Percentiles rank a stretch among this genome's conserved stretches.
Conservation (phyloP, 2,888 invertebrate species). For the Trichogramma evanescens region DNA sequence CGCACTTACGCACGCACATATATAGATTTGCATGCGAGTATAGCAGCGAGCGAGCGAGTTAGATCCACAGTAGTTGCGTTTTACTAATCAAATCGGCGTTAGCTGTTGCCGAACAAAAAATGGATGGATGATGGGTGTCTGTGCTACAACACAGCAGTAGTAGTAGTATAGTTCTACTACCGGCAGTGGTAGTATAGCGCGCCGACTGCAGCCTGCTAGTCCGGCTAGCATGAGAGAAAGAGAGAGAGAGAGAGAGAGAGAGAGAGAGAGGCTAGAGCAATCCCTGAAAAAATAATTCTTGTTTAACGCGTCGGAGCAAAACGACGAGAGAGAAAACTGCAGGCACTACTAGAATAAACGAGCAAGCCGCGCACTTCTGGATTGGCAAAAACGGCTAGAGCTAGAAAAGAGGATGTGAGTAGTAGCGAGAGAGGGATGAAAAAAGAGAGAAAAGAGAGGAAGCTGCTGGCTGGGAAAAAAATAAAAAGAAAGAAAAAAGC, state of each 20-base stretch:
- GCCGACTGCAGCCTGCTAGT: not conserved
- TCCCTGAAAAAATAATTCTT: constrained; percentile 21
- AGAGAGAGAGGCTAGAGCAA: not conserved
- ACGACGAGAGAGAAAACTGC: not conserved
- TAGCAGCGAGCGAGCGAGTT: constrained; percentile 16
- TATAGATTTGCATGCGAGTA: constrained; percentile 20
- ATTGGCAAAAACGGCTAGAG: constrained; percentile 7
- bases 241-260: not conserved
- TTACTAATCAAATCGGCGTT: constrained; percentile 29
- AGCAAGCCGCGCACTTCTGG: constrained; percentile 4
- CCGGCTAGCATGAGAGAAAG: too few species aligned
- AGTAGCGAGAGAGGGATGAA: not conserved
- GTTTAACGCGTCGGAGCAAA: constrained; percentile 17
- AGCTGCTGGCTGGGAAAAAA: not conserved
- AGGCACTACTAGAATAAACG: not conserved
- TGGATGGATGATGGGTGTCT: too few species aligned
- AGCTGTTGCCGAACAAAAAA: not conserved
- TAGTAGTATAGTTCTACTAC: too few species aligned
- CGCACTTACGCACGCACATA: constrained; percentile 15
- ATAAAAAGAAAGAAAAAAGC: too few species aligned
- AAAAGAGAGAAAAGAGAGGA: not conserved
- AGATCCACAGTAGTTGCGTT: constrained; percentile 16
- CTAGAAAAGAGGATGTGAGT: not conserved
- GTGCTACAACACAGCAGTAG: too few species aligned
- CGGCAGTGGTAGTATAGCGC: not conserved